Base-by-base conservation (phyloP, 2,797 vertebrate species). In the Eleutherodactylus coqui region DNA sequence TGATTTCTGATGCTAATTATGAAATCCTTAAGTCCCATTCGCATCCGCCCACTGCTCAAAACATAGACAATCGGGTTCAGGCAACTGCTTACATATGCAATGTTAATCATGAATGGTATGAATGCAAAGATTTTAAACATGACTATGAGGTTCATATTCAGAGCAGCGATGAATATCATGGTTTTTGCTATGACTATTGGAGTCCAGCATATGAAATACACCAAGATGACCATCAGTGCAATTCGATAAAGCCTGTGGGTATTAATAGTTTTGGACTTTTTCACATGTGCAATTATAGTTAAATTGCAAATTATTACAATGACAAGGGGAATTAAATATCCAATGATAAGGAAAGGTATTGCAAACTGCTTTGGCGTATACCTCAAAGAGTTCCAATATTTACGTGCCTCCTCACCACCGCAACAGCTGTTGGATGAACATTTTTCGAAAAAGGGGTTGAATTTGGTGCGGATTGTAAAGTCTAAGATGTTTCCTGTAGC, bases 1-100 rank as follows among this genome's bases (percentile, higher is more conserved):
- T 34, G 58, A 17, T 17, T 77, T 67, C 73, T 62, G 3, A 79
- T 19, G 14, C 49, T 58, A 32, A 6, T 79, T 16, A 85, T 9
- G n/a, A 79, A 79, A 41, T 79, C 47, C 1, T 14, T 34, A 36
- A 86, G 24, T 4, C 13, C 34, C 5, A 27, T 58, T 41, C 60
- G 32, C n/a, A 77, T 43, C 29, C 38, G 17, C 27, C 45, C 16
- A 51, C 72, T 73, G 7, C 36, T 81, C 14, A 86, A 64, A 27
- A 86, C 85, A 45, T 87, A 87, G 2, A 83, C 19, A n/a, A 83
- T 38, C 0, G 85, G 85, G 75, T 83, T 87, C 19, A 87, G 27
- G 29, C 75, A 83, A 24, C 24, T 29, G 41, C 51, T 60, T 29
- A 41, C 16, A 29, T 55, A 47, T 4, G 73, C 27, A 17, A 83